Conservation (phyloP, 2,888 invertebrate genomes). For the Drosophila mercatorum region DNA sequence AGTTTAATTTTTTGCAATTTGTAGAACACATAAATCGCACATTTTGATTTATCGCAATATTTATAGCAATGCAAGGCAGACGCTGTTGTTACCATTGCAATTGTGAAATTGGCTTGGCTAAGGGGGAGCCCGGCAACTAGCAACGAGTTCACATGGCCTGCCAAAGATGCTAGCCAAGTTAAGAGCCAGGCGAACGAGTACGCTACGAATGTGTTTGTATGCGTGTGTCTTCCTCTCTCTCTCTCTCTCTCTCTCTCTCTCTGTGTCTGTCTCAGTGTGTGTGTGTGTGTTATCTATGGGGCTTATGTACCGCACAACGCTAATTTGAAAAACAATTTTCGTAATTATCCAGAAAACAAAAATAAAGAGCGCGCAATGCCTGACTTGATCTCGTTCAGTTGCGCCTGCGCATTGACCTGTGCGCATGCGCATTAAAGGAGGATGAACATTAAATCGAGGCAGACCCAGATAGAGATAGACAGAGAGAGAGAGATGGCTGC, state of each 20-base stretch:
- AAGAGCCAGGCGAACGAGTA: constrained; percentile 47
- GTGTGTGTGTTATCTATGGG: constrained; percentile 77
- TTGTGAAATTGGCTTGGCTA: constrained; percentile 68
- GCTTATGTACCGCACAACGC: constrained; percentile 81
- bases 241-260: constrained; percentile 3
- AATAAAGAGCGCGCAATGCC: constrained; percentile 51
- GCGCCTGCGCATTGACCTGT: constrained; percentile 76
- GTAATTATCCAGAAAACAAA: constrained; percentile 82
- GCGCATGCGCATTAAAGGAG: constrained; percentile 79
- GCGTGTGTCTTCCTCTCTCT: constrained; percentile 18
- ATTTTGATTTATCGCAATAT: constrained; percentile 81
- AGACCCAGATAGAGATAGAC: constrained; percentile 1
- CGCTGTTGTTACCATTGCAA: constrained; percentile 75
- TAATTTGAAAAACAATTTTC: constrained; percentile 85
- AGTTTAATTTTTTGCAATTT: constrained; percentile 81
- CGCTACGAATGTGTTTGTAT: constrained; percentile 28
- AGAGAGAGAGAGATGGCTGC: constrained; percentile 28
- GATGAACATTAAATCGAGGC: constrained; percentile 50
- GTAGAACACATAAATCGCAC: constrained; percentile 81
- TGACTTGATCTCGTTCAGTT: constrained; percentile 75
- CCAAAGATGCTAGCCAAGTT: constrained; percentile 56
- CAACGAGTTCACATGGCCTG: constrained; percentile 53
- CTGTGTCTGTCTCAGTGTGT: constrained; percentile 36
- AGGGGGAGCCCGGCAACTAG: constrained; percentile 23
- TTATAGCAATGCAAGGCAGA: constrained; percentile 78